These are phyloP conservation scores for Metopolophium dirhodum DNA, from an alignment of 1,140 invertebrate genomes.

Conservation along the genomic window DNA sequence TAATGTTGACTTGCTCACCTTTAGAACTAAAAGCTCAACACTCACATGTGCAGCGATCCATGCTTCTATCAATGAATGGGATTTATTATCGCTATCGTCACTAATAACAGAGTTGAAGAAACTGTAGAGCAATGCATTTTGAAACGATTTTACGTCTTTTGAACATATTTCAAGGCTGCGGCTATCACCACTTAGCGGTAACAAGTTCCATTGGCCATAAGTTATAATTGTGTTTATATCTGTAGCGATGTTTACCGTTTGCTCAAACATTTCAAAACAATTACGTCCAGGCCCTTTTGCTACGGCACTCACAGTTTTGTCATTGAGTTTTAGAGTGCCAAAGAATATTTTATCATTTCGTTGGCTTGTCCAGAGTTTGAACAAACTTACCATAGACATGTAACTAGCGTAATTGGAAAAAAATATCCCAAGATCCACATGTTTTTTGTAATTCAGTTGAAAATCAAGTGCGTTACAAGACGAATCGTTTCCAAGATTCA, in stretches of 20 bases:
- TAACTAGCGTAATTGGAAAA: background rate
- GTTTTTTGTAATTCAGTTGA: constrained; percentile 9
- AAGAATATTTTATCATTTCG: constrained; percentile 47
- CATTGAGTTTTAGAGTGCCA: background rate
- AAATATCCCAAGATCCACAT: background rate
- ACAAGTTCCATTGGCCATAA: background rate
- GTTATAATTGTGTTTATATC: background rate
- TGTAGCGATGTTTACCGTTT: background rate
- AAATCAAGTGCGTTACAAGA: constrained; percentile 1
- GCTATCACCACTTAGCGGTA: background rate
- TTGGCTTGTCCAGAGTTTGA: background rate
- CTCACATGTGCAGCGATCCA: constrained; percentile 21
- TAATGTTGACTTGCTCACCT: background rate
- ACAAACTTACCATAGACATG: background rate
- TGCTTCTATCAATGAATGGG: background rate
- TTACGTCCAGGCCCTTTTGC: constrained; percentile 27
- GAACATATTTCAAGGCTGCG: constrained; percentile 31
- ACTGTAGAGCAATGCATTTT: background rate
- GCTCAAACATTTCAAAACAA: background rate
- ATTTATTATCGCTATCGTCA: background rate
- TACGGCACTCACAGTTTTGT: background rate
- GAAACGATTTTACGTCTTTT: background rate
- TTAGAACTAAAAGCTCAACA: constrained; percentile 32
- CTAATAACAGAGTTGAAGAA: background rate
- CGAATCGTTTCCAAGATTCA: background rate